These are phyloP conservation scores for Falco biarmicus DNA, from an alignment of 2,797 vertebrate species.

Conservation along the genomic window DNA sequence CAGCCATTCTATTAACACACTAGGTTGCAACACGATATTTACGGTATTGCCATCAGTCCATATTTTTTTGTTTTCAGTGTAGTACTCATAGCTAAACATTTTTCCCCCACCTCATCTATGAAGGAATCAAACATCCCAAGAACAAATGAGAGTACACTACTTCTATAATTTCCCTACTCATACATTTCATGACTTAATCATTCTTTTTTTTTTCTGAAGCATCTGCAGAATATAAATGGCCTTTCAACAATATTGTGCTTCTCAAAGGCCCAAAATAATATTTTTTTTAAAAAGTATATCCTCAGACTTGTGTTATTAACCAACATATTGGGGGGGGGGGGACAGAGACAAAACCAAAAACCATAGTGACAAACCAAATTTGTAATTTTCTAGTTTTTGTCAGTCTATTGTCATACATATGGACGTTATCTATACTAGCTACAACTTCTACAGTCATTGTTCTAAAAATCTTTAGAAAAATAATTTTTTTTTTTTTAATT, in stretches of 20 bases:
- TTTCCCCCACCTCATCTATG: neutral
- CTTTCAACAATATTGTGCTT: neutral
- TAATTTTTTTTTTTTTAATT: neutral
- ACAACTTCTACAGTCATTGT: neutral
- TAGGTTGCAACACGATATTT: neutral
- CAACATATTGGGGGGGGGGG: accelerated
- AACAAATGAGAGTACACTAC: neutral
- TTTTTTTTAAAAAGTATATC: neutral
- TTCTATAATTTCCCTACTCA: neutral
- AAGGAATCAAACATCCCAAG: neutral
- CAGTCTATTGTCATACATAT: no score
- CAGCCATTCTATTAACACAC: neutral
- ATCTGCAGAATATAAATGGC: neutral
- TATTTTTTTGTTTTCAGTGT: neutral
- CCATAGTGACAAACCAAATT: neutral
- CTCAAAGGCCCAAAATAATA: neutral
- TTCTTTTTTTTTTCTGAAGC: neutral
- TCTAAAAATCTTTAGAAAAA: neutral
- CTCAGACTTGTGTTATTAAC: neutral
- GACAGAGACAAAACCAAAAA: neutral
- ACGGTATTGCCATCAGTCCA: neutral
- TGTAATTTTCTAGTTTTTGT: neutral
- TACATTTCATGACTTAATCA: neutral
- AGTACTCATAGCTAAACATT: neutral
- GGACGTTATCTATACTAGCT: neutral